Evolutionary conservation across 2,888 invertebrate genomes (phyloP).

Genomic region (Cerastoderma edule): DNA sequence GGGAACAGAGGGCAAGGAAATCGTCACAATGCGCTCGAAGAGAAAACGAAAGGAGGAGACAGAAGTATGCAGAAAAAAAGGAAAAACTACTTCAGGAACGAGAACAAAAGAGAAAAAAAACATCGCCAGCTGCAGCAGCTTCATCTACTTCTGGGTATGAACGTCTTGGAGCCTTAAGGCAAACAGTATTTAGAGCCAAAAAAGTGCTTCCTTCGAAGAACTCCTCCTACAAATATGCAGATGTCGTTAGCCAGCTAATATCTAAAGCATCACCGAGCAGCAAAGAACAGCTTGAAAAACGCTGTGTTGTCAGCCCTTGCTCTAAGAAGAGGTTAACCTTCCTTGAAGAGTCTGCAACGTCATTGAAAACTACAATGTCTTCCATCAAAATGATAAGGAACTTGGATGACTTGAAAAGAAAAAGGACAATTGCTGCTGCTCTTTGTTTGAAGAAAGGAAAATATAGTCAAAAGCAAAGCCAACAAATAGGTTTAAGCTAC

Average conservation of each 20-base stretch:
- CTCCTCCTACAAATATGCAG: constrained; percentile 4
- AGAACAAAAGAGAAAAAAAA: background rate
- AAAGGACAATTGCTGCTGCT: constrained; percentile 14
- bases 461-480: background rate
- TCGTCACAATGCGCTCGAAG: background rate
- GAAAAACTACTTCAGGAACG: background rate
- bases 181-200: constrained; percentile 7
- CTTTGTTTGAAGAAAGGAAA: background rate
- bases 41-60: constrained; percentile 3
- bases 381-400: background rate
- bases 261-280: background rate
- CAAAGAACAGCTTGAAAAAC: background rate
- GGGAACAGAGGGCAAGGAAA: constrained; percentile 1
- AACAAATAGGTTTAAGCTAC: constrained; percentile 6
- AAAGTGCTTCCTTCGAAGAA: background rate
- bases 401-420: background rate
- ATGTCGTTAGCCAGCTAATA: constrained; percentile 1
- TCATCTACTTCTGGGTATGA: background rate
- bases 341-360: background rate
- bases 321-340: background rate
- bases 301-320: background rate
- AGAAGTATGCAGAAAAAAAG: constrained; percentile 1
- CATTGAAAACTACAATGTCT: background rate
- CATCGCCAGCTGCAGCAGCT: background rate
- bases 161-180: background rate